Base-by-base conservation (phyloP, 2,113 vertebrate species). In the Actenoides hombroni region DNA sequence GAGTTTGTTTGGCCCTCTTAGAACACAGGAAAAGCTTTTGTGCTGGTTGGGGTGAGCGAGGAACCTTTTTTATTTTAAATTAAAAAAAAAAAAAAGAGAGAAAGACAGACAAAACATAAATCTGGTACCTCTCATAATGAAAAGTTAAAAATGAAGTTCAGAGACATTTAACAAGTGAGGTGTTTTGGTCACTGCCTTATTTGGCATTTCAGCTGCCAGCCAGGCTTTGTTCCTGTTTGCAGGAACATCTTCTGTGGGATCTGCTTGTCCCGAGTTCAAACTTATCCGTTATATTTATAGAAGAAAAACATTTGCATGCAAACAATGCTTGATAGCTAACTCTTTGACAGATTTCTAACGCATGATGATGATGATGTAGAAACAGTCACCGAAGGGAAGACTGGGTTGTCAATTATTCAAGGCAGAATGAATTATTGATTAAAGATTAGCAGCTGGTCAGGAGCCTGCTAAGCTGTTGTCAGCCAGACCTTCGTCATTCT, bases 371-470 rank as follows among this genome's bases (percentile, higher is more conserved):
- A 59, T 25, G 39, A 65, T 44, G 29, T 28, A 67, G 46, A 42
- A 77, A 37, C 9, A 73, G 35, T 35, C 46, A 33, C 49, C 29
- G 29, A 67, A 49, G 0, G 10, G 64, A 84, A 46, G 54, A 44
- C 5, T 3, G 35, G 40, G n/a, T 0, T 78, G 65, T 69, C 56
- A 69, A 14, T 14, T 13, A 59, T 44, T 84, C 13, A 70, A 86
- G 74, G 81, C 28, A 89, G 69, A 54, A 67, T 49, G 31, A 88
- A 68, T 79, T 54, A 78, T 64, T 87, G 54, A 54, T 39, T 51
- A 76, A 84, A 18, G 61, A 94, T 82, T 13, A 91, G 56, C 69
- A 71, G 77, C 78, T 75, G 83, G 37, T 40, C 42, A 67, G 85
- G 82, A 92, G 31, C 51, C 37, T 75, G 42, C 24, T 68, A 46